Percentiles rank a stretch among this genome's conserved stretches.
Conservation (phyloP, 2,797 vertebrate genomes). For the Pogoniulus pusillus region DNA sequence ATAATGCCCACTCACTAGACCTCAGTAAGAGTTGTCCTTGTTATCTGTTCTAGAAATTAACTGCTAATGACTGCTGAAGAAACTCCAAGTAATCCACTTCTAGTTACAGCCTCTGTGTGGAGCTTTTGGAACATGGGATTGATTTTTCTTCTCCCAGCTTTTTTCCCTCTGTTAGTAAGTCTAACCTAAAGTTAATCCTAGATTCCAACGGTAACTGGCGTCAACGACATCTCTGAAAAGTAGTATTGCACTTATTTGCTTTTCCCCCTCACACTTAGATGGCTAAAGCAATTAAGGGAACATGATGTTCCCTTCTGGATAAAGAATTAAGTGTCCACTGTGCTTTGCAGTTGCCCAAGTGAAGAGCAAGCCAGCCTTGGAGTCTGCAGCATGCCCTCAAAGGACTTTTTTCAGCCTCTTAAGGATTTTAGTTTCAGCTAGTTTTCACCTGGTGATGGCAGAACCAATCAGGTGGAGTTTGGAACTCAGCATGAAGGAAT, state of each 20-base stretch:
- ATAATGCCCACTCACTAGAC: not conserved
- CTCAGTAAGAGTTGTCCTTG: not conserved
- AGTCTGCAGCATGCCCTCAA: not conserved
- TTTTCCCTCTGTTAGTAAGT: not conserved
- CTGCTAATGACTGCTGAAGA: not conserved
- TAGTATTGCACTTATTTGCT: not conserved
- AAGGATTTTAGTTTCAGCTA: not conserved
- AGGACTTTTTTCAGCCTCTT: not conserved
- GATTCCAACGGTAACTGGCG: not conserved
- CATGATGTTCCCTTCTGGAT: not conserved
- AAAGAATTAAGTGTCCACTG: not conserved
- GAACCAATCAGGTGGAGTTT: not conserved
- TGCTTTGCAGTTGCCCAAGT: not conserved
- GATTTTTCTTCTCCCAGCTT: not conserved
- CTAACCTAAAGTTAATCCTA: not conserved
- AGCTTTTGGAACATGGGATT: conserved; percentile 49
- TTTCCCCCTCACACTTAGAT: not conserved
- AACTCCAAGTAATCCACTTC: conserved; percentile 8
- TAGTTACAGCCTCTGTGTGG: conserved; percentile 58
- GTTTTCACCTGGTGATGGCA: not conserved
- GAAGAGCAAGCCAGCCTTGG: not conserved
- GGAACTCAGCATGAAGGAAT: not conserved
- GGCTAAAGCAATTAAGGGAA: not conserved
- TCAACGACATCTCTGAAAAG: not conserved
- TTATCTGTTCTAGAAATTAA: not conserved